phyloP scores from a whole-genome alignment of 2,797 vertebrate genomes.

The Darevskia nairensis region DNA sequence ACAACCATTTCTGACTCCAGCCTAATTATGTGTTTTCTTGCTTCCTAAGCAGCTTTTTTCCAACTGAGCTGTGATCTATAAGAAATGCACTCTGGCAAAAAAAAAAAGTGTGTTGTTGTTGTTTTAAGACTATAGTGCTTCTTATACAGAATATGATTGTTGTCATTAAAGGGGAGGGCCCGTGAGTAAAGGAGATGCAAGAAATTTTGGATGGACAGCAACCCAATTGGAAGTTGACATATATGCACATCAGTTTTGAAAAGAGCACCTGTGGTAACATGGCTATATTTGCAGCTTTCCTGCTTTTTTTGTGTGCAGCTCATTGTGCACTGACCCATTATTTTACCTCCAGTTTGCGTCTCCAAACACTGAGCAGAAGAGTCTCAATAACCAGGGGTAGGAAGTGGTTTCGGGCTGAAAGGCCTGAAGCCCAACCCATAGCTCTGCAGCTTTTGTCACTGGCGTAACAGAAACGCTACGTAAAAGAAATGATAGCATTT shows the following conservation, averaged over 20 bases:
- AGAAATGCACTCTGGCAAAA: too few relatives aligned
- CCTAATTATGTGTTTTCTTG: not conserved
- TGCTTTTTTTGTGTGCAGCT: not conserved
- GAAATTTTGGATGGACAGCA: not conserved
- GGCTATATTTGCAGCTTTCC: not conserved
- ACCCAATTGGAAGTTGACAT: not conserved
- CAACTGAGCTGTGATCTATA: not conserved
- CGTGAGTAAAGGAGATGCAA: not conserved
- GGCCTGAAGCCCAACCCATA: not conserved
- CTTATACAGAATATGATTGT: not conserved
- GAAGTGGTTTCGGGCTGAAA: not conserved
- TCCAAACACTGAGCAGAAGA: not conserved
- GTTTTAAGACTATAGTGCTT: not conserved
- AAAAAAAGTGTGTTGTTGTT: too few relatives aligned
- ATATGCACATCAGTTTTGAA: not conserved
- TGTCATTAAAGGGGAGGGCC: not conserved
- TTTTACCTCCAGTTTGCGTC: not conserved
- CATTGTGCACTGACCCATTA: not conserved
- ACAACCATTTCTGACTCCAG: not conserved
- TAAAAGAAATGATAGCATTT: not conserved
- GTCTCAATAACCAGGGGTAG: not conserved
- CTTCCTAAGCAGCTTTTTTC: not conserved
- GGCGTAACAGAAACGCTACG: not conserved
- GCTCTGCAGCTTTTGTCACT: not conserved
- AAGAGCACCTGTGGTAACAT: not conserved